Evolutionary conservation across 2,797 vertebrate species (phyloP), one percentile per base, ranked within the genome.

Genomic region (Pseudochirops cupreus): DNA sequence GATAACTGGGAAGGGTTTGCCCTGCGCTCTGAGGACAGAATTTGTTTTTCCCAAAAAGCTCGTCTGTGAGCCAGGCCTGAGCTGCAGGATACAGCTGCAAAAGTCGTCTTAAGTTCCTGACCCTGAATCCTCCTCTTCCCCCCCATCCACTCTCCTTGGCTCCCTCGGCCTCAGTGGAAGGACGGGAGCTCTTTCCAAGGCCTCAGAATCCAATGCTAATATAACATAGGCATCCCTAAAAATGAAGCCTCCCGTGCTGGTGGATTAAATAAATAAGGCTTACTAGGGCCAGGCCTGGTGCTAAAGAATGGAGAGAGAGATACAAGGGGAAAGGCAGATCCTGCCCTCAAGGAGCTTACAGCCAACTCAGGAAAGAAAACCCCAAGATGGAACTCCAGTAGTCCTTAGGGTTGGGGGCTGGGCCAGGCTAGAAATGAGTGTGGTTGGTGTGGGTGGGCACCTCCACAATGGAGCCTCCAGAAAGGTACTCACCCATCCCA

Each of bases 61-160:
- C 4, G 4, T 14, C 94, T 31, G 31, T 0, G 7, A 56, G 92
- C 58, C 5, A 50, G 91, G 67, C 10, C 33, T 2, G 0, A 57
- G 96, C 57, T 93, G 59, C 52, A 46, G 12, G 89, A 94, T 29
- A 31, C 89, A 62, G 33, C 26, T 53, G 82, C 53, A 56, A 53
- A 67, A 59, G 53, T 14, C 9, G 46, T 46, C 92, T 21, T 0
- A 28, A n/a, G 39, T 82, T 55, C 59, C 31, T 56, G 58, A 53
- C 58, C 33, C 46, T 12, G 28, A 93, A 50, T 12, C 5, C n/a
- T 54, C 53, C 9, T 16, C 33, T 14, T 0, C 14, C n/a, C 3
- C 0, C 46, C 58, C 39, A 24, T 11, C 21, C 39, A 2, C 7
- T 50, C 74, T 26, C 74, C 39, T 26, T 11, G 39, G 74, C 39